A percentile compares a stretch with the other conserved stretches of the same genome.
Conservation (phyloP, 2,888 invertebrate genomes). For the Ephialtes manifestator region DNA sequence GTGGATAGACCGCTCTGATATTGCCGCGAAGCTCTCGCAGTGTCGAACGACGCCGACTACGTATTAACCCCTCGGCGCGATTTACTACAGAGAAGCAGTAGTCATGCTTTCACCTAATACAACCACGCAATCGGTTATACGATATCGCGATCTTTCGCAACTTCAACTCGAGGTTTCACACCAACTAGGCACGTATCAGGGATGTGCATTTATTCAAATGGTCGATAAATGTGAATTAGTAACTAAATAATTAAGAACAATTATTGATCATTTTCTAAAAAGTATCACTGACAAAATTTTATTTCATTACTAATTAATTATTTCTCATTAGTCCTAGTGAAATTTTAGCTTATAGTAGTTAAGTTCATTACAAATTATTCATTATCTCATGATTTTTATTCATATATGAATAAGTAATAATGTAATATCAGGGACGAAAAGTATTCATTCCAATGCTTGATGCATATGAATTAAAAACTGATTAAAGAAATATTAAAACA, state of each 20-base stretch:
- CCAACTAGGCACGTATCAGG: background rate
- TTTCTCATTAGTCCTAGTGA: too few relatives aligned
- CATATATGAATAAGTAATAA: too few relatives aligned
- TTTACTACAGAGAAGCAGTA: conserved; percentile 57
- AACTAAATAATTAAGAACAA: background rate
- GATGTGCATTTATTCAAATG: background rate
- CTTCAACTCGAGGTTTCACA: background rate
- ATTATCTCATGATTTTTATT: too few relatives aligned
- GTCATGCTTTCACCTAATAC: conserved; percentile 54
- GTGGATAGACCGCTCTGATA: background rate
- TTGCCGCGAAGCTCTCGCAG: conserved; percentile 42
- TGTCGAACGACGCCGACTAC: conserved; percentile 24
- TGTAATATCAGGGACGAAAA: too few relatives aligned
- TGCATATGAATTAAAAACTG: too few relatives aligned
- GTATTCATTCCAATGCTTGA: too few relatives aligned
- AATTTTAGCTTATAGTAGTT: too few relatives aligned
- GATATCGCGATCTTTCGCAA: conserved; percentile 11
- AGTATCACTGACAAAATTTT: too few relatives aligned
- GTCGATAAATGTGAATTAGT: too few relatives aligned
- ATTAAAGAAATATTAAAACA: too few relatives aligned
- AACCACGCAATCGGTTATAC: conserved; percentile 38
- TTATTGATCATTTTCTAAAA: background rate
- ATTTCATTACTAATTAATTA: too few relatives aligned
- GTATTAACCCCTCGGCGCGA: conserved; percentile 45
- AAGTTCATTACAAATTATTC: too few relatives aligned